Evolutionary conservation across 2,113 vertebrate species (phyloP).

Genomic region (Seriola quinqueradiata): DNA sequence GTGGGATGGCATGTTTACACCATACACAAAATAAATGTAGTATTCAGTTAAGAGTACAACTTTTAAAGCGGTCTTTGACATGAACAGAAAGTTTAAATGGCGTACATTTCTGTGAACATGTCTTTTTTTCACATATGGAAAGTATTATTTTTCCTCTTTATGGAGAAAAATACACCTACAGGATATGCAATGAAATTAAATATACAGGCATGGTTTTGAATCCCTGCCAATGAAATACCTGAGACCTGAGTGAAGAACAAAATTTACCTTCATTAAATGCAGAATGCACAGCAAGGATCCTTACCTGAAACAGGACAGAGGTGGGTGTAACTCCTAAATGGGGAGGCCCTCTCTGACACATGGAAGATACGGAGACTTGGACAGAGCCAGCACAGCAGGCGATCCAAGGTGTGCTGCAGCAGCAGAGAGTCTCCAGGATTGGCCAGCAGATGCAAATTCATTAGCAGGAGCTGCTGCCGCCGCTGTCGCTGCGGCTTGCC

Average conservation of each 20-base stretch:
- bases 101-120: neutral
- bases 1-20: slow-evolving; percentile 22
- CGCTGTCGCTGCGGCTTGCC: slow-evolving; percentile 61
- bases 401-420: slow-evolving; percentile 90
- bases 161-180: neutral
- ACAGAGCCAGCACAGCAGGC: slow-evolving; percentile 88
- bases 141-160: neutral
- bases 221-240: neutral
- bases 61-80: neutral
- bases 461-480: slow-evolving; percentile 65
- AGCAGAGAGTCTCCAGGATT: slow-evolving; percentile 85
- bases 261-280: neutral
- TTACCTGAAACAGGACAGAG: slow-evolving; percentile 73
- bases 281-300: neutral
- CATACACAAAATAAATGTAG: neutral
- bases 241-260: neutral
- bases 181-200: neutral
- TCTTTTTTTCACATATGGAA: slow-evolving; percentile 22
- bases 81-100: neutral
- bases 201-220: neutral
- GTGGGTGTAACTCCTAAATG: slow-evolving; percentile 69
- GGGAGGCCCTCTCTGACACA: slow-evolving; percentile 89
- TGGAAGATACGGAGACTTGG: slow-evolving; percentile 88
- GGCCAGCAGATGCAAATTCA: slow-evolving; percentile 92
- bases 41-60: neutral